Evolutionary conservation across 2,797 vertebrate genomes (phyloP), one percentile per base, ranked within the genome.

Genomic region (Acestrorhynchus altus): DNA sequence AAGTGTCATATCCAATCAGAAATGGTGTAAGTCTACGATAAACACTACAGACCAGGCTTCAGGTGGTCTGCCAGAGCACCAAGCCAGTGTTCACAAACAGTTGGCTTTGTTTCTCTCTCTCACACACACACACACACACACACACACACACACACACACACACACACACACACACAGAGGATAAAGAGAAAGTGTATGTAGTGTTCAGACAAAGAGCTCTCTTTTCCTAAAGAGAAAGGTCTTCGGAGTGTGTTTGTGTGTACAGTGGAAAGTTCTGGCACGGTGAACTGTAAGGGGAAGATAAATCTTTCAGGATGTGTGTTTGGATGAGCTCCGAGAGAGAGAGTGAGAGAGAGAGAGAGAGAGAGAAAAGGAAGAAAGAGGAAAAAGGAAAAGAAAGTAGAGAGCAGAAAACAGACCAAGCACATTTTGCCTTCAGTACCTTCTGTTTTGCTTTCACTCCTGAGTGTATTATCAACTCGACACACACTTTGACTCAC

Each of bases 251-350:
- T 65, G 40, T 65, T 39, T 24, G 64, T 67, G 8, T 66, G 15
- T 28, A 67, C 61, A 64, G 61, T 49, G 22, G 44, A 18, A 49
- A 2, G 24, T 18, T 49, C 49, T 49, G 44, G 65, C 65, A 49
- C 65, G 4, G 16, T 47, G 24, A 49, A 26, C 22, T 26, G 59
- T 39, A 61, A 20, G 59, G 16, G 18, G 65, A 67, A 67, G 44
- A 67, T 28, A 20, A 49, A 67, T 67, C 44, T 44, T 67, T 67
- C 65, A 67, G 65, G 44, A 66, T 66, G 40, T 66, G 65, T 18
- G 39, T 22, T 64, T 42, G 61, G 61, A 22, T 6, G 26, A 49
- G 13, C 44, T 28, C 42, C 28, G 65, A 49, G 44, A 67, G 44
- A 26, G 44, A 28, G 65, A 67, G 15, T 28, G 24, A 28, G 44